These are phyloP conservation scores for Astreopora myriophthalma DNA, from an alignment of 64 coral and sea anemone species.

Conservation along the genomic window DNA sequence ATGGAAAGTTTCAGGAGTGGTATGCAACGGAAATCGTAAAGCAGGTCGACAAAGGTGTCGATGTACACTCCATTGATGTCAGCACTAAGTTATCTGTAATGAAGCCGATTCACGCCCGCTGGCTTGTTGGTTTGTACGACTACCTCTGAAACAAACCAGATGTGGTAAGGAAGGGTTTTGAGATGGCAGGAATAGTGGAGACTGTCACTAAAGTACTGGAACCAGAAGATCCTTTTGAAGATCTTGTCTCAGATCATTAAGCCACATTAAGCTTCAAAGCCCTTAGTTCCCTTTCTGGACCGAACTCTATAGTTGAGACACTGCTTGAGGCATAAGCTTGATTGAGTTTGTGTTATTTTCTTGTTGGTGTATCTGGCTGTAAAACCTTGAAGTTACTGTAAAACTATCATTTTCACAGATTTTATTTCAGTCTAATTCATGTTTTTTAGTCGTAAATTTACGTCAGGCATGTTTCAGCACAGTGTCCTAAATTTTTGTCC, in stretches of 20 bases:
- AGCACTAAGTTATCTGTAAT: constrained; percentile 46
- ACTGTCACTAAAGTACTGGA: constrained; percentile 34
- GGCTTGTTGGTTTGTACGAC: constrained; percentile 40
- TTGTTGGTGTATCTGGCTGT: too few relatives aligned
- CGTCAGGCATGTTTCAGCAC: too few relatives aligned
- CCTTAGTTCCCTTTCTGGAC: background rate
- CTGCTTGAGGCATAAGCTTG: background rate
- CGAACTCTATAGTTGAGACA: background rate
- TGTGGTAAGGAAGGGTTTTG: constrained; percentile 40
- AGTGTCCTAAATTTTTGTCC: too few relatives aligned
- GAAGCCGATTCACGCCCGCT: constrained; percentile 50
- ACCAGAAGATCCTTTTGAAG: constrained; percentile 45
- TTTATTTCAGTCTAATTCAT: too few relatives aligned
- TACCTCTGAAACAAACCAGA: constrained; percentile 41
- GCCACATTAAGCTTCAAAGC: background rate
- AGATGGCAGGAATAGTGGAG: constrained; percentile 56
- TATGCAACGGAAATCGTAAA: constrained; percentile 29
- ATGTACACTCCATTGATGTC: constrained; percentile 8
- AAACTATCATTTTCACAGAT: too few relatives aligned
- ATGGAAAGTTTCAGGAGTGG: constrained; percentile 66
- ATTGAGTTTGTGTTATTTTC: background rate
- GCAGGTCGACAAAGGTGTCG: background rate
- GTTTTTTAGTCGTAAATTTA: too few relatives aligned
- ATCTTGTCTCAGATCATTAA: background rate
- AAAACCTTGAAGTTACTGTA: too few relatives aligned